A percentile compares a stretch with the other conserved stretches of the same genome.
These are phyloP conservation scores for Stercorarius parasiticus DNA, from an alignment of 2,113 vertebrate species.

Conservation along the genomic window DNA sequence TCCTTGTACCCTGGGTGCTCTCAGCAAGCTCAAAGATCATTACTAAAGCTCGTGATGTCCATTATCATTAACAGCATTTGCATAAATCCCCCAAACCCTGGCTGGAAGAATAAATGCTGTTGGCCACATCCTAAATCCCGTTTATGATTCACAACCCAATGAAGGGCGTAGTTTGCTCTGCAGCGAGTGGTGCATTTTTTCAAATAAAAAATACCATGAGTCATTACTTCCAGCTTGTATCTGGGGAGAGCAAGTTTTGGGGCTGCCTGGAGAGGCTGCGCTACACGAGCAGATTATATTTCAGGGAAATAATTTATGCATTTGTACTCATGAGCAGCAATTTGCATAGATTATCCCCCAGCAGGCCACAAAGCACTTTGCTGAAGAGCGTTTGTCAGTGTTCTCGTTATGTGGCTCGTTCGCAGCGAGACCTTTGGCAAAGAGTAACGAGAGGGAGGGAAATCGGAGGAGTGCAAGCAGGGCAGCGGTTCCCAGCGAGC, in stretches of 20 bases:
- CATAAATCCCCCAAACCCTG: background rate
- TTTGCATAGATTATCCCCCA: constrained; percentile 39
- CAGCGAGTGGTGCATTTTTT: background rate
- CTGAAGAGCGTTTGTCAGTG: background rate
- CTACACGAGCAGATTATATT: background rate
- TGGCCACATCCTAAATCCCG: background rate
- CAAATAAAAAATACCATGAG: constrained; percentile 18
- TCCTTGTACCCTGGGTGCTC: background rate
- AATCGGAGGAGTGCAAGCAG: rapidly evolving
- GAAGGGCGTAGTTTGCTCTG: background rate
- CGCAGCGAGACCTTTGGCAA: background rate
- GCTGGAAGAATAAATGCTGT: background rate
- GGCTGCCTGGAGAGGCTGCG: background rate
- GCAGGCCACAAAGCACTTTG: background rate
- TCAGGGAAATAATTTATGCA: constrained; percentile 28
- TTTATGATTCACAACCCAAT: background rate
- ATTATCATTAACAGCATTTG: background rate
- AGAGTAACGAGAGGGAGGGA: background rate
- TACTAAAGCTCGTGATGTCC: background rate
- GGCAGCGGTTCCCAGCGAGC: background rate
- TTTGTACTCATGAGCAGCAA: background rate
- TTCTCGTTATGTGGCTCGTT: background rate
- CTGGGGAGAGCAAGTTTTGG: background rate
- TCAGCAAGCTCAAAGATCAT: background rate
- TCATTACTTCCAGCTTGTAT: constrained; percentile 29